phyloP scores from a whole-genome alignment of 35 echinoderm and acorn worm genomes.

The Hemicentrotus pulcherrimus region DNA sequence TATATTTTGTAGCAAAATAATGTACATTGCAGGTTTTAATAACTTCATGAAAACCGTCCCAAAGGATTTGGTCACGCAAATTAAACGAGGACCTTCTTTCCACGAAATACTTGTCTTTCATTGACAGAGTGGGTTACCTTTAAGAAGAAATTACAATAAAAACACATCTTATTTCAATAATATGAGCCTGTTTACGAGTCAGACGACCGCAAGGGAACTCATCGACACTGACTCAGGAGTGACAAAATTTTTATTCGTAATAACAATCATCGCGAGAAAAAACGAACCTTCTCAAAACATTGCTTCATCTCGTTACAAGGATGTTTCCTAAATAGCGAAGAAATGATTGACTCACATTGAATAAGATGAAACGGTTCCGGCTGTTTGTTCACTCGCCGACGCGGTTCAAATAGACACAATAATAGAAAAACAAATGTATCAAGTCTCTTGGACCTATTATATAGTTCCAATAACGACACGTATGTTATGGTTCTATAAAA shows the following conservation, averaged over 20 bases:
- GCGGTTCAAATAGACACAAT: not conserved
- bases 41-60: too few species aligned
- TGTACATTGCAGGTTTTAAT: too few species aligned
- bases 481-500: too few species aligned
- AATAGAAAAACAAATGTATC: not conserved
- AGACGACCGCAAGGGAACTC: not conserved
- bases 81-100: not conserved
- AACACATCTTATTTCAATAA: not conserved
- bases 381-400: not conserved
- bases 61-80: not conserved
- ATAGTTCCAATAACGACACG: not conserved
- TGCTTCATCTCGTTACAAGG: not conserved
- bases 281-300: not conserved
- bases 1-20: too few species aligned
- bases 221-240: not conserved
- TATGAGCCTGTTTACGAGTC: not conserved
- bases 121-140: too few species aligned
- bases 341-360: not conserved
- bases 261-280: not conserved
- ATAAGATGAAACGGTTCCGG: slow-evolving; percentile 9
- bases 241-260: not conserved
- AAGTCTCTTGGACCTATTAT: not conserved
- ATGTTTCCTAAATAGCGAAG: not conserved
- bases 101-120: too few species aligned
- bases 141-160: not conserved